Percentiles rank a stretch among this genome's conserved stretches.
Evolutionary conservation across 2,797 vertebrate species (phyloP).

Genomic region (Catostomus latipinnis): DNA sequence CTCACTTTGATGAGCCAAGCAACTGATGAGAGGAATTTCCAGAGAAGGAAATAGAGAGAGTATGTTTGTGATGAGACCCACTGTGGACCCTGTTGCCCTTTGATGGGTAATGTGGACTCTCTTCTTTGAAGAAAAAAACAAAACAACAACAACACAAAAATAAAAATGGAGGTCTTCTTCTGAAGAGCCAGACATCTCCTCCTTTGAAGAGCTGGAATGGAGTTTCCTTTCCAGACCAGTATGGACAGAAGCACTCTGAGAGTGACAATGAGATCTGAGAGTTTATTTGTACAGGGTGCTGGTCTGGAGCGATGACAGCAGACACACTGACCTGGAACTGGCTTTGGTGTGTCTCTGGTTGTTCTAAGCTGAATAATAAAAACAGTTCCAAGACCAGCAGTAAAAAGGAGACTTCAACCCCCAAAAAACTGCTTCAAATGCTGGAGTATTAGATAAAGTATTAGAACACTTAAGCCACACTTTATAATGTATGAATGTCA

Average conservation of each 20-base stretch:
- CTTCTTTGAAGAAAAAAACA: conserved; percentile 37
- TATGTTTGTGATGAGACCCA: conserved; percentile 50
- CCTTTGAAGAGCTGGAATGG: conserved; percentile 16
- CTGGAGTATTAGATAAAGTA: no score
- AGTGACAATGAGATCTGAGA: neutral
- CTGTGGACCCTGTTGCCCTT: conserved; percentile 47
- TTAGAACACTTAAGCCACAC: neutral
- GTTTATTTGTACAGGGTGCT: neutral
- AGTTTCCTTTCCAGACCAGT: conserved; percentile 7
- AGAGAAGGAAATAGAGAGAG: conserved; percentile 30
- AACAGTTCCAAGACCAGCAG: neutral
- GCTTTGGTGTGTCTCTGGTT: neutral
- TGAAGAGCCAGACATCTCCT: conserved; percentile 52
- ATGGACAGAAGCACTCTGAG: conserved; percentile 13
- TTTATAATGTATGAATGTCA: neutral
- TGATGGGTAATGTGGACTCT: conserved; percentile 60
- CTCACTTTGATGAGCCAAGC: conserved; percentile 41
- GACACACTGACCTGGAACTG: neutral
- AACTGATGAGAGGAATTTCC: conserved; percentile 48
- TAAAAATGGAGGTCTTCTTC: conserved; percentile 44
- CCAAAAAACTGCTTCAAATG: neutral
- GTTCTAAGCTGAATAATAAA: neutral
- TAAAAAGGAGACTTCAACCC: neutral
- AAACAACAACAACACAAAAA: no score
- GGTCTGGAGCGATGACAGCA: neutral